phyloP scores from a whole-genome alignment of 2,113 vertebrate species.

The Lamprotornis superbus region DNA sequence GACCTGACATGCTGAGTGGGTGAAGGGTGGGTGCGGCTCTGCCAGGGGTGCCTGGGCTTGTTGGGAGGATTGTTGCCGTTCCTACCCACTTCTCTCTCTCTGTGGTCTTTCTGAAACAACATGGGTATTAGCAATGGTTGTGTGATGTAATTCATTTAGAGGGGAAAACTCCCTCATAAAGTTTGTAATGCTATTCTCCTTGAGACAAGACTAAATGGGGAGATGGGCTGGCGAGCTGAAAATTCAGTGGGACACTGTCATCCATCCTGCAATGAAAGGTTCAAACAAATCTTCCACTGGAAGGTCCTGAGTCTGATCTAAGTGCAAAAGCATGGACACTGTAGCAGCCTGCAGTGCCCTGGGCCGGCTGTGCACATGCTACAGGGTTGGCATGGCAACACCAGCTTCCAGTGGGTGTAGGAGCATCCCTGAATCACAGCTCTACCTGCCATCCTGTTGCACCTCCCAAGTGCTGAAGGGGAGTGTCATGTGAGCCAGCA shows the following conservation, averaged over 20 bases:
- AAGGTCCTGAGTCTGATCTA: neutral
- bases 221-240: neutral
- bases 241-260: neutral
- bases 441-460: neutral
- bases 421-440: neutral
- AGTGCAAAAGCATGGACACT: neutral
- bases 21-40: neutral
- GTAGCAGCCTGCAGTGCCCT: neutral
- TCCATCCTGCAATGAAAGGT: neutral
- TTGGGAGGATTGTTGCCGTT: conserved; percentile 22
- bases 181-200: neutral
- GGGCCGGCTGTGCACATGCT: neutral
- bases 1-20: neutral
- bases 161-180: neutral
- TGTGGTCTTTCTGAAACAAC: neutral
- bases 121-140: neutral
- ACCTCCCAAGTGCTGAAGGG: neutral
- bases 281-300: neutral
- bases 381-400: neutral
- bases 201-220: neutral
- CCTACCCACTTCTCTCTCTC: neutral
- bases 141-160: neutral
- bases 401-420: neutral
- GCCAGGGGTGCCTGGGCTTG: conserved; percentile 36
- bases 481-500: neutral